Base-by-base conservation (phyloP, 2,113 vertebrate species). In the Hystrix brachyura region DNA sequence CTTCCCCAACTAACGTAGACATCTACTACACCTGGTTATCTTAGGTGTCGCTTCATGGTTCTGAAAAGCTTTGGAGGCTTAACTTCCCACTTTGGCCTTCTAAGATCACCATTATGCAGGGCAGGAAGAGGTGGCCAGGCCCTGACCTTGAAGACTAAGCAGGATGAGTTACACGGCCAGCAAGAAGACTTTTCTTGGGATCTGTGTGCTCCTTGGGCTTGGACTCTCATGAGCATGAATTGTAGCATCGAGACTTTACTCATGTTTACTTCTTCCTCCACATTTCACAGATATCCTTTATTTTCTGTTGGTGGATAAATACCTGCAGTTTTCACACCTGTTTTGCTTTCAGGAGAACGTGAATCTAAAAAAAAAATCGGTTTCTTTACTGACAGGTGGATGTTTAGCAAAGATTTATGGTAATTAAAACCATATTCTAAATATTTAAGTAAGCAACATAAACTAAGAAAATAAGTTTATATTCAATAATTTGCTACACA, bases 271-370 rank as follows among this genome's bases (percentile, higher is more conserved):
- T 84, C 57, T 81, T 55, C 62, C 79, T 62, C 46, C 62, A 27
- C 38, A 4, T 85, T 76, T 90, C 96, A 86, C 96, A 95, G 93
- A 97, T 95, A 97, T 86, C 97, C 84, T 95, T 95, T 94, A 90
- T 94, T 96, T 96, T 96, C 69, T 97, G 97, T 97, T 98, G 96
- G 87, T 97, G 97, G 93, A 18, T 97, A 98, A 98, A 98, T 97
- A 97, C 98, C 97, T 98, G 93, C 97, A 98, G 98, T 97, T 96
- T 92, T 67, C 97, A 96, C 98, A 98, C 98, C 98, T 97, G 98
- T 76, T 98, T 94, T 53, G 17, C 81, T 97, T 97, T 86, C 82
- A 71, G 80, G 83, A 95, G 85, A 91, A 97, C 29, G 72, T 7
- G 34, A 86, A 94, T 64, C 94, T 83, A 53, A 95, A 97, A 85